A percentile compares a stretch with the other conserved stretches of the same genome.
Conservation (phyloP, 37 sponge, comb jelly and placozoan species). For the Haliclona indistincta region DNA sequence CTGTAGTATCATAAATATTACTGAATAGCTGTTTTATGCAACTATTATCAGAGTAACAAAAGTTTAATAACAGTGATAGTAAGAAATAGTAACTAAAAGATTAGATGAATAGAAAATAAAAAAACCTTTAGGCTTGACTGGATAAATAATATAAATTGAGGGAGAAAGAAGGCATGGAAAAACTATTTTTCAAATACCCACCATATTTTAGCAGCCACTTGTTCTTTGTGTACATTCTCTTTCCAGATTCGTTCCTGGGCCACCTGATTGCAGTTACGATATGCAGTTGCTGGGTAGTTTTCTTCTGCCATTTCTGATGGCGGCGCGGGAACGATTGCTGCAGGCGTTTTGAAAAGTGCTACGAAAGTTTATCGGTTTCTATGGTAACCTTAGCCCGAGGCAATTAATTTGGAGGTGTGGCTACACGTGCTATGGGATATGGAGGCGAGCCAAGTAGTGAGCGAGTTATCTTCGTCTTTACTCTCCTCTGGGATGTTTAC, state of each 20-base stretch:
- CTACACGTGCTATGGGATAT: background rate
- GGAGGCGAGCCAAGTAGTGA: background rate
- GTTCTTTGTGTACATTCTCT: slow-evolving; percentile 61
- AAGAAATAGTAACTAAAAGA: background rate
- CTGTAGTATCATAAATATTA: slow-evolving; percentile 14
- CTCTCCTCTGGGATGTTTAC: background rate
- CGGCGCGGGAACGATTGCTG: no score
- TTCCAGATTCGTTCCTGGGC: slow-evolving; percentile 67
- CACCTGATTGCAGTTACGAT: slow-evolving; percentile 62
- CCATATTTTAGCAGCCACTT: slow-evolving; percentile 47
- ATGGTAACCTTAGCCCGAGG: no score
- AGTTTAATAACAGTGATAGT: no score
- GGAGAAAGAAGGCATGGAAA: background rate
- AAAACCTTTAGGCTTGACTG: background rate
- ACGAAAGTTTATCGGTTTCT: no score
- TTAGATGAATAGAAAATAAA: background rate
- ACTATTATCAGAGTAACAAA: no score
- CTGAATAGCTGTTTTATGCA: no score
- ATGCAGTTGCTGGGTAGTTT: no score
- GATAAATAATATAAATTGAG: no score
- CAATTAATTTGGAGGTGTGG: background rate
- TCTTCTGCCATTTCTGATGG: no score
- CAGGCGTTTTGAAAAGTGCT: no score
- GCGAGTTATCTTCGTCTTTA: background rate
- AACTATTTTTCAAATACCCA: background rate